phyloP scores from a whole-genome alignment of 2,797 vertebrate genomes.

The Centropyge bicolor region DNA sequence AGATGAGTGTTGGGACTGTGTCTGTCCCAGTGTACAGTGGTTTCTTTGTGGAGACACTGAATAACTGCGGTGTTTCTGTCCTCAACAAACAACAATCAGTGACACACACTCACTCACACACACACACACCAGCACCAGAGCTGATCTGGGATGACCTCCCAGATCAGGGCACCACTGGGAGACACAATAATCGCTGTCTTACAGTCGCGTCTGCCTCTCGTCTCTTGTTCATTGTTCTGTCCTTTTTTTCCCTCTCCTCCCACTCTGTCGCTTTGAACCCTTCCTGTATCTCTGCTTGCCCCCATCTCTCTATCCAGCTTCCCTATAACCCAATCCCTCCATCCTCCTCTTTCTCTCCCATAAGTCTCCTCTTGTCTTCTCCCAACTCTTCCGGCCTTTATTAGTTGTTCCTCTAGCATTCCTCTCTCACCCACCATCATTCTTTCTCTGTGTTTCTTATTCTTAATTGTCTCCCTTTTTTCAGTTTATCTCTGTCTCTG shows the following conservation, averaged over 20 bases:
- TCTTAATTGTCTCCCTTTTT: slow-evolving; percentile 22
- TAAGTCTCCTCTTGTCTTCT: slow-evolving; percentile 24
- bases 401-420: slow-evolving; percentile 17
- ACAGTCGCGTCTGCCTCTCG: slow-evolving; percentile 44
- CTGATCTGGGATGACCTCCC: slow-evolving; percentile 54
- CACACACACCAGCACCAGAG: slow-evolving; percentile 10
- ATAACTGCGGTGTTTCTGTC: slow-evolving; percentile 55
- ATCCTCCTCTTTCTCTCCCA: not conserved
- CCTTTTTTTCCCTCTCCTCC: not conserved
- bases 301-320: slow-evolving; percentile 8
- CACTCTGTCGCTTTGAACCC: slow-evolving; percentile 27
- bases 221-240: slow-evolving; percentile 61
- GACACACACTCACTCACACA: slow-evolving; percentile 14
- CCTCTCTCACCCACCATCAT: slow-evolving; percentile 40
- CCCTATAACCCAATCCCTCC: not conserved
- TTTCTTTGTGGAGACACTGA: slow-evolving; percentile 65
- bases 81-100: slow-evolving; percentile 26
- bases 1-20: slow-evolving; percentile 40
- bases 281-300: slow-evolving; percentile 12
- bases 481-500: not conserved
- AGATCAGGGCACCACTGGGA: slow-evolving; percentile 48
- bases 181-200: slow-evolving; percentile 50
- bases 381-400: not conserved
- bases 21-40: slow-evolving; percentile 58
- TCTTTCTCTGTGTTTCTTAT: slow-evolving; percentile 9